Evolutionary conservation across 2,888 invertebrate genomes (phyloP), one percentile per base, ranked within the genome.

Genomic region (Criorhina ranunculi): DNA sequence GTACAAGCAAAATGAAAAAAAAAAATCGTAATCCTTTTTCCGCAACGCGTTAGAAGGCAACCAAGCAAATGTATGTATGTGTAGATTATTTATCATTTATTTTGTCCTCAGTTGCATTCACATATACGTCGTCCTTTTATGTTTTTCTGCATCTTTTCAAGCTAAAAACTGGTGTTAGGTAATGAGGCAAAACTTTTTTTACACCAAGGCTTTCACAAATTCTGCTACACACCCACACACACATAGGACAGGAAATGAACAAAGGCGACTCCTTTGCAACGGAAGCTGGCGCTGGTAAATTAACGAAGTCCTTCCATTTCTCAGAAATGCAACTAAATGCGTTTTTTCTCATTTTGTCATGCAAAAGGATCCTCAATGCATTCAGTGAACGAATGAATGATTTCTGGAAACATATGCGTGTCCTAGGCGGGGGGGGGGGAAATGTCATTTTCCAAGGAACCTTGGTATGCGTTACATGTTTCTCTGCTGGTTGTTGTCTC

Each of bases 101-200:
- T 59, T 53, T 78, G 73, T 77, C 83, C 81, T 73, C 46, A 59
- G 59, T 44, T 60, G 37, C 67, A 78, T 72, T 51, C 60, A 59
- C 24, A 42, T n/a, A 19, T 33, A 37, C 19, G 49, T 4, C 44
- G 5, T 29, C 29, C 46, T 75, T 79, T 62, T 66, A 24, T 79
- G 55, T 35, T 53, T 35, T 35, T 59, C 24, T 31, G 51, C 66
- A 59, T 78, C 72, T 73, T 67, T 78, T 83, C 73, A 73, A 64
- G 49, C 83, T 79, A 75, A 59, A 80, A 80, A 31, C 73, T 69
- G 85, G 80, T 76, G 85, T 85, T 85, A 85, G 85, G 85, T 85
- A 85, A 85, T 85, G 85, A 85, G 80, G 80, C 80, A 85, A 64
- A 85, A 76, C 80, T 85, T 85, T 80, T 85, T 85, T 80, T 80